These are phyloP conservation scores for Rhinoderma darwinii DNA, from an alignment of 2,113 vertebrate species.

Conservation along the genomic window DNA sequence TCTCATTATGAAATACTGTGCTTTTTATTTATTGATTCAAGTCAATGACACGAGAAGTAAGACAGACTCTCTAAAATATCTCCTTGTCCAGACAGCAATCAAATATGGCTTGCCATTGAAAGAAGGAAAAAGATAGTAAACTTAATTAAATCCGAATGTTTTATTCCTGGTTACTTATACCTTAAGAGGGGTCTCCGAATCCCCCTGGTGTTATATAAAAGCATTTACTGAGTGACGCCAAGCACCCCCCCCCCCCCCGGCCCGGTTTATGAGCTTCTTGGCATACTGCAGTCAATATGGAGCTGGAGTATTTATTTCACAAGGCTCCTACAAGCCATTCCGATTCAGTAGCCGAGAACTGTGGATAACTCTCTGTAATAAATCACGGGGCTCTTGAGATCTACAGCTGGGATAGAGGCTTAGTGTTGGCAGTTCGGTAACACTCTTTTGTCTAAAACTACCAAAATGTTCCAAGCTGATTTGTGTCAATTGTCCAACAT, in stretches of 20 bases:
- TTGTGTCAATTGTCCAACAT: slow-evolving; percentile 27
- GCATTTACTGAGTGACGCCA: not conserved
- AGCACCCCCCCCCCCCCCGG: not conserved
- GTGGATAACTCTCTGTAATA: slow-evolving; percentile 11
- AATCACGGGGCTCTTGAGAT: slow-evolving; percentile 32
- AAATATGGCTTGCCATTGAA: not conserved
- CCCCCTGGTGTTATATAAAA: not conserved
- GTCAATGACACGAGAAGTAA: not conserved
- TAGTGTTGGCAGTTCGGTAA: slow-evolving; percentile 34
- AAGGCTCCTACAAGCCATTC: not conserved
- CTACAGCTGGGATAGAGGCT: slow-evolving; percentile 44
- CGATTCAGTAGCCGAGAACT: slow-evolving; percentile 52
- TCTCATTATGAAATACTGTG: not conserved
- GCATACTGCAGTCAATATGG: not conserved
- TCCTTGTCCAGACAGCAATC: not conserved
- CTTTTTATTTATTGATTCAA: not conserved
- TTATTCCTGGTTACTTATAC: not conserved
- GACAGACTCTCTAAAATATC: not conserved
- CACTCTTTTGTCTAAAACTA: slow-evolving; percentile 52
- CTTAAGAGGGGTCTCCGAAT: not conserved
- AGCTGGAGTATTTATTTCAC: not conserved
- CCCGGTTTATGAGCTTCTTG: not conserved
- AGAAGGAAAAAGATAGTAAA: not conserved
- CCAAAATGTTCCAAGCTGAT: slow-evolving; percentile 26
- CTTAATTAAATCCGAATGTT: not conserved